Evolutionary conservation across 2,113 vertebrate species (phyloP).

Genomic region (Vombatus ursinus): DNA sequence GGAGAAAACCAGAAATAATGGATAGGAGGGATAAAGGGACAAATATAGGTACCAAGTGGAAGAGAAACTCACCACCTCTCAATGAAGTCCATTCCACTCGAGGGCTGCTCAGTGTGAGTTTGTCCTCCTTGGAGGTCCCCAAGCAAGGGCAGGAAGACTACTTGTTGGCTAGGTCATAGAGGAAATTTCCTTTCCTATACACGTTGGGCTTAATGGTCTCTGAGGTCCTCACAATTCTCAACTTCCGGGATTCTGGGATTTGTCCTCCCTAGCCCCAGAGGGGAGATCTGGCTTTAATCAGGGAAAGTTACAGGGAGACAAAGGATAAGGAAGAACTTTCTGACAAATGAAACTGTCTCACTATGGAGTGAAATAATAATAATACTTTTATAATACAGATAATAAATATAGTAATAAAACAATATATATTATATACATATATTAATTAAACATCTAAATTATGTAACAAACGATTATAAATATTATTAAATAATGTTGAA

Average conservation of each 20-base stretch:
- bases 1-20: neutral
- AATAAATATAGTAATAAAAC: too few species aligned
- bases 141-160: neutral
- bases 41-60: neutral
- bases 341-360: neutral
- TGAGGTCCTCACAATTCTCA: neutral
- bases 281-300: neutral
- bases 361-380: too few species aligned
- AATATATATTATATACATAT: too few species aligned
- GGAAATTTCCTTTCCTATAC: neutral
- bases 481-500: neutral
- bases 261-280: neutral
- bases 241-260: neutral
- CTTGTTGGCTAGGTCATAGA: neutral
- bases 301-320: neutral
- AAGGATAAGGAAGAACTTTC: neutral
- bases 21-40: neutral
- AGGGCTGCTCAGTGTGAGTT: neutral
- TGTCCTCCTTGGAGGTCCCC: too few species aligned
- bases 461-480: too few species aligned
- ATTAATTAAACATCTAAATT: too few species aligned
- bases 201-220: neutral
- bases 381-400: too few species aligned
- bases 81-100: neutral
- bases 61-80: neutral